Conservation (phyloP, 2,797 vertebrate genomes). For the Galago senegalensis region DNA sequence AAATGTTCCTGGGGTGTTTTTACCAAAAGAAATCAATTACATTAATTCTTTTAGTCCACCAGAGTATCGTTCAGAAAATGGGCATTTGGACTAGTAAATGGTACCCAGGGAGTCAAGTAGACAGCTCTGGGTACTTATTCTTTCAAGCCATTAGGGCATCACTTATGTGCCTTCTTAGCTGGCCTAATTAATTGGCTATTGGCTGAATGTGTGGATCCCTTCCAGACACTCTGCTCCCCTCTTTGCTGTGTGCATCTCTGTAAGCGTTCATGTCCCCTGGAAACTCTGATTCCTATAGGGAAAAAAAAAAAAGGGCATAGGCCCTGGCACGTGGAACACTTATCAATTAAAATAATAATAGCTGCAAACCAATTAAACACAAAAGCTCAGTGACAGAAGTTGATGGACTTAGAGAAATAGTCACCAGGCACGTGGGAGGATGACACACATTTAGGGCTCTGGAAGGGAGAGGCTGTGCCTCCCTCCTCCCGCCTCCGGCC, state of each 20-base stretch:
- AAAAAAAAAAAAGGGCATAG: background rate
- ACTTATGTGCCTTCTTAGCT: background rate
- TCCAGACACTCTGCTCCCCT: rapidly evolving
- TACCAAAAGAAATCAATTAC: background rate
- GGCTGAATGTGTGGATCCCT: background rate
- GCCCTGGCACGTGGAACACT: too few species aligned
- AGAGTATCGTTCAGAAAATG: background rate
- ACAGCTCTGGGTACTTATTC: background rate
- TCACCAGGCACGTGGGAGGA: rapidly evolving
- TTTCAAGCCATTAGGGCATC: background rate
- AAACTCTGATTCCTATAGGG: background rate
- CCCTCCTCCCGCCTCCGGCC: background rate
- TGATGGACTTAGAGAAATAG: background rate
- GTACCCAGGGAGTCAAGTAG: background rate
- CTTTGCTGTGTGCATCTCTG: background rate
- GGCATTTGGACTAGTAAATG: background rate
- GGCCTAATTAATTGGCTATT: background rate
- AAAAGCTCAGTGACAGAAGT: rapidly evolving
- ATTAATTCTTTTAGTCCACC: background rate
- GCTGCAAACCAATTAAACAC: too few species aligned
- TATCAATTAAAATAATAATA: background rate
- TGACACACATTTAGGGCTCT: rapidly evolving
- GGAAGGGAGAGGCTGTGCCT: rapidly evolving
- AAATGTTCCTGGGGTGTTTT: background rate
- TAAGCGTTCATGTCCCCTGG: too few species aligned